These are phyloP conservation scores for Nipponacmea schrenckii DNA, from an alignment of 2,888 invertebrate genomes.

Conservation along the genomic window DNA sequence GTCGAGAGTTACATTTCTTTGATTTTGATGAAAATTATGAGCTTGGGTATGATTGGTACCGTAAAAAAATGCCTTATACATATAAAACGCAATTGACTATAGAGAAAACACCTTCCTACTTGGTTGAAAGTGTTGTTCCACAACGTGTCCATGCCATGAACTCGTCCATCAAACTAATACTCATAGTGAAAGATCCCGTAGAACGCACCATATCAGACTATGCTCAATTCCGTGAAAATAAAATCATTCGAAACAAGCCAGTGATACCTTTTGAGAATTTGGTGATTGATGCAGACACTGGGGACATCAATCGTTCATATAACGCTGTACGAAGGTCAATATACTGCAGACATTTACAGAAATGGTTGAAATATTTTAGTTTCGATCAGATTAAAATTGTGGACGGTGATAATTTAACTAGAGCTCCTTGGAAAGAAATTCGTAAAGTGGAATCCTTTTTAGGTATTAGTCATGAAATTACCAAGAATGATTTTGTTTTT, in stretches of 20 bases:
- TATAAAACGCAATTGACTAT: constrained; percentile 91
- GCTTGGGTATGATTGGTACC: constrained; percentile 91
- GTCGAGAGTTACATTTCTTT: constrained; percentile 97
- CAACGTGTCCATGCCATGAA: constrained; percentile 94
- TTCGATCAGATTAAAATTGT: constrained; percentile 90
- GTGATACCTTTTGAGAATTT: constrained; percentile 63
- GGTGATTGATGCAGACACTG: constrained; percentile 58
- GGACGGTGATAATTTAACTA: constrained; percentile 71
- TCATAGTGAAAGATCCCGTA: constrained; percentile 95
- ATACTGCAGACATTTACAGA: constrained; percentile 78
- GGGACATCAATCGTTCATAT: constrained; percentile 65
- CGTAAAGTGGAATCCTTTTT: constrained; percentile 53
- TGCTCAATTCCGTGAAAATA: constrained; percentile 74
- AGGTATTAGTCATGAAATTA: constrained; percentile 46
- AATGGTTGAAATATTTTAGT: constrained; percentile 92
- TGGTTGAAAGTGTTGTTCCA: constrained; percentile 92
- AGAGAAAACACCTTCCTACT: constrained; percentile 97
- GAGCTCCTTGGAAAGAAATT: constrained; percentile 50
- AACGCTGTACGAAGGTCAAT: constrained; percentile 64
- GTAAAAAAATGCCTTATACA: constrained; percentile 87
- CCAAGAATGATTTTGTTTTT: constrained; percentile 87
- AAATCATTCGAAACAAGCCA: constrained; percentile 36
- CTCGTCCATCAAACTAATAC: constrained; percentile 83
- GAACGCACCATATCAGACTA: constrained; percentile 95
- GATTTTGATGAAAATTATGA: constrained; percentile 85